Conservation (phyloP, 2,888 invertebrate species). For the Himalopsyche tibetana region DNA sequence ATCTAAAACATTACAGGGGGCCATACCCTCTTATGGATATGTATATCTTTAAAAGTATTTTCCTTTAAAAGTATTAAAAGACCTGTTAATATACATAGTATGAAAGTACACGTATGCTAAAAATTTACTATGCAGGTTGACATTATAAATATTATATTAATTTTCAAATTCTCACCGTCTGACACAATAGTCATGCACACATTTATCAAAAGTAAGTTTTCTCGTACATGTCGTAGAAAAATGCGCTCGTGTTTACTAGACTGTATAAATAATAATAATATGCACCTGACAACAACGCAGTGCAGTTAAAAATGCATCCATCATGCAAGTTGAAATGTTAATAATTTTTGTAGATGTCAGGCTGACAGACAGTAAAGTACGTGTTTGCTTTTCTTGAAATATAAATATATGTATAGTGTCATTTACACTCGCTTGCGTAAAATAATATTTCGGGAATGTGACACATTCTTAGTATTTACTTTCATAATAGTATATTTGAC, state of each 20-base stretch:
- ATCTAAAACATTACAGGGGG: too few relatives aligned
- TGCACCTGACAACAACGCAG: constrained; percentile 14
- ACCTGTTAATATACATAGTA: too few relatives aligned
- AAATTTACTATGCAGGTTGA: too few relatives aligned
- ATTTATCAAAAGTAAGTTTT: not conserved
- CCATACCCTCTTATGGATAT: too few relatives aligned
- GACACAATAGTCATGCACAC: too few relatives aligned
- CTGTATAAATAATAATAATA: constrained; percentile 3
- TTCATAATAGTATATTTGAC: constrained; percentile 11
- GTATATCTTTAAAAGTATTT: too few relatives aligned
- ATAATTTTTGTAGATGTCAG: constrained; percentile 41
- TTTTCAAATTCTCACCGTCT: too few relatives aligned
- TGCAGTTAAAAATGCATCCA: constrained; percentile 46
- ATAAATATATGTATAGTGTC: constrained; percentile 1
- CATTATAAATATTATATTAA: too few relatives aligned
- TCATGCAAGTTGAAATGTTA: constrained; percentile 39
- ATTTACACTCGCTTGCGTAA: constrained; percentile 3
- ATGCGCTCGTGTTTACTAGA: not conserved
- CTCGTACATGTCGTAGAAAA: not conserved
- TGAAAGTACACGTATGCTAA: too few relatives aligned
- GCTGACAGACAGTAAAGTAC: constrained; percentile 17
- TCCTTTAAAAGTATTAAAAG: too few relatives aligned
- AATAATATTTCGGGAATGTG: not conserved
- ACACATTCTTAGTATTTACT: not conserved
- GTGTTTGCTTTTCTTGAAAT: constrained; percentile 28